Evolutionary conservation across 1,140 invertebrate genomes (phyloP), one percentile per base, ranked within the genome.

Genomic region (Drosophila dunni): DNA sequence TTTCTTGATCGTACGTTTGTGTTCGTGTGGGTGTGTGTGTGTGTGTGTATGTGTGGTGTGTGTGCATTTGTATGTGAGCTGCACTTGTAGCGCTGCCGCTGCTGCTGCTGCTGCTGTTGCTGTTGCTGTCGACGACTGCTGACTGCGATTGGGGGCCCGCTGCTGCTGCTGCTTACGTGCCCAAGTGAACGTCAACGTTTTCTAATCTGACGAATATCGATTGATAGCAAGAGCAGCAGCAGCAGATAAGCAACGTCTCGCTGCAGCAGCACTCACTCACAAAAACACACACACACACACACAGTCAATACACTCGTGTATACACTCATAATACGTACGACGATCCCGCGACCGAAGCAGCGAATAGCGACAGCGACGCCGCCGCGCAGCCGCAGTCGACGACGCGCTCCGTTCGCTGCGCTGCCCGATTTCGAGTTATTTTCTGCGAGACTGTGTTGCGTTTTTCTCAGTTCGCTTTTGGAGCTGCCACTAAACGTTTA

Each of bases 201-300:
- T 79, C 83, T 86, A 86, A 86, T 86, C 83, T 86, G 71, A 63
- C 72, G 83, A 86, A 81, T 86, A 86, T 86, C 82, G 82, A 86
- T 86, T 86, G 83, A 86, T 86, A 81, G 66, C 66, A 63, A 61
- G 20, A 71, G 61, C 56, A 60, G 64, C 70, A 63, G 45, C 44
- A 61, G 57, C 44, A 75, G 81, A 77, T 81, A 79, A 79, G 67
- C 64, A 56, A 61, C 36, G 29, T 33, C 48, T 50, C 42, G 29
- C 51, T 46, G 53, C 70, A 70, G 34, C 69, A 48, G 36, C 76
- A 61, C 36, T 38, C 15, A 34, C 13, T 20, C 10, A 62, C 57
- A 33, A 62, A 15, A 67, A 45, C 60, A 68, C 58, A 24, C 45
- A 50, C 57, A 33, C 68, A 15, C 74, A 45, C 60, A 68, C 58